Evolutionary conservation across 2,888 invertebrate genomes (phyloP).

Genomic region (Mythimna loreyi): DNA sequence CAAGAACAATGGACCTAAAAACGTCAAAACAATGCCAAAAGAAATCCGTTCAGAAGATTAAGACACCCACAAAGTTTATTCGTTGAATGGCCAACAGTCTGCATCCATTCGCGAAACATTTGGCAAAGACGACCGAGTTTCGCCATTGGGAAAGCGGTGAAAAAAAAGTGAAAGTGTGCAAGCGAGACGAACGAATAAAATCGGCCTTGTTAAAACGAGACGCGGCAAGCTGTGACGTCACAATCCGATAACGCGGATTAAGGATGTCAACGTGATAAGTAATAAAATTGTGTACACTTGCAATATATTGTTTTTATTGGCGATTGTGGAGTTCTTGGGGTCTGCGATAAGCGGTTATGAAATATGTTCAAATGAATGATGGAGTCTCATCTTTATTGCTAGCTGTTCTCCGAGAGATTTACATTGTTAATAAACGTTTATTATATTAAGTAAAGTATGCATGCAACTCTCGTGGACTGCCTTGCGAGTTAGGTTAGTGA

Average conservation of each 20-base stretch:
- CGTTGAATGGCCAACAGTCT: slow-evolving; percentile 59
- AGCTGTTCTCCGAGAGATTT: slow-evolving; percentile 23
- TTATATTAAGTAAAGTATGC: slow-evolving; percentile 19
- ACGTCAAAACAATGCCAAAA: slow-evolving; percentile 68
- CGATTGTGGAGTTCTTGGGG: slow-evolving; percentile 21
- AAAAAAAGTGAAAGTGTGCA: slow-evolving; percentile 87
- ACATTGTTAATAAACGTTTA: slow-evolving; percentile 17
- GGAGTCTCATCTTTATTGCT: slow-evolving; percentile 25
- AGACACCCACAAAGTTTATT: slow-evolving; percentile 62
- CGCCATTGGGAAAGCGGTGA: slow-evolving; percentile 87
- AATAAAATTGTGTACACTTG: slow-evolving; percentile 35
- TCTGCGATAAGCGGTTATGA: slow-evolving; percentile 45
- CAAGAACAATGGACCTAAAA: slow-evolving; percentile 63
- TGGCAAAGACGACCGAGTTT: slow-evolving; percentile 83
- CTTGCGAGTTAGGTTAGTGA: not conserved
- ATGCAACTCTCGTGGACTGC: not conserved
- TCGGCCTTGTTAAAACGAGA: slow-evolving; percentile 69
- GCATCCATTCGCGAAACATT: slow-evolving; percentile 79
- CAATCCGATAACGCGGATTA: slow-evolving; percentile 64
- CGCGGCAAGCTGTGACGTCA: slow-evolving; percentile 68
- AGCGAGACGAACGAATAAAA: slow-evolving; percentile 71
- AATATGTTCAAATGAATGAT: slow-evolving; percentile 47
- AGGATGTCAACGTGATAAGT: slow-evolving; percentile 57
- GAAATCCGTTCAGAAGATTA: slow-evolving; percentile 63
- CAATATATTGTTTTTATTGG: slow-evolving; percentile 35